These are phyloP conservation scores for Sebastes fasciatus DNA, from an alignment of 2,113 vertebrate genomes.

Conservation along the genomic window DNA sequence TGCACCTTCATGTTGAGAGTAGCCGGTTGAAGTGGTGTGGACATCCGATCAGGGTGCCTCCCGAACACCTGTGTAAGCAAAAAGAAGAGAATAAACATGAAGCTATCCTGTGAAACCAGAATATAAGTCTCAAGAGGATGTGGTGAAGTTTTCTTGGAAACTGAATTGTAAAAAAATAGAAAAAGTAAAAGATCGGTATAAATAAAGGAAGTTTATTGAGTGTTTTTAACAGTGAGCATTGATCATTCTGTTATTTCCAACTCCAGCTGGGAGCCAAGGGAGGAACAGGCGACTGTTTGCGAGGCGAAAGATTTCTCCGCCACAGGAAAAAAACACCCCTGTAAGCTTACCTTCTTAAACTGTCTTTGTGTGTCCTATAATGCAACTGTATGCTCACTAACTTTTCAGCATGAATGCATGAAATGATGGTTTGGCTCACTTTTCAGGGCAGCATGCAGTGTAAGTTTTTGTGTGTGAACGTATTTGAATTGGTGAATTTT, in stretches of 20 bases:
- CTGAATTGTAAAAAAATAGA: background rate
- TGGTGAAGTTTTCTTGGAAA: background rate
- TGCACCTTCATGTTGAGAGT: background rate
- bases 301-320: conserved; percentile 65
- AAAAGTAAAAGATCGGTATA: background rate
- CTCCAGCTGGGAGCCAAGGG: conserved; percentile 60
- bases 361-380: background rate
- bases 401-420: background rate
- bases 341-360: conserved; percentile 60
- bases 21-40: too few species aligned
- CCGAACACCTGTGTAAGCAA: background rate
- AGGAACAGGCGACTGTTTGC: conserved; percentile 78
- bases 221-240: background rate
- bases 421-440: background rate
- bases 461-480: background rate
- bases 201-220: background rate
- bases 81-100: background rate
- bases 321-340: conserved; percentile 35
- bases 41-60: background rate
- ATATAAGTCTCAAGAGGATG: background rate
- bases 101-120: background rate
- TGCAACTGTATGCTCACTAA: background rate
- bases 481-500: background rate
- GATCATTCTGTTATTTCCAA: conserved; percentile 15
- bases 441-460: background rate